These are phyloP conservation scores for Caenorhabditis becei DNA, from an alignment of 2,888 invertebrate genomes.

Conservation along the genomic window DNA sequence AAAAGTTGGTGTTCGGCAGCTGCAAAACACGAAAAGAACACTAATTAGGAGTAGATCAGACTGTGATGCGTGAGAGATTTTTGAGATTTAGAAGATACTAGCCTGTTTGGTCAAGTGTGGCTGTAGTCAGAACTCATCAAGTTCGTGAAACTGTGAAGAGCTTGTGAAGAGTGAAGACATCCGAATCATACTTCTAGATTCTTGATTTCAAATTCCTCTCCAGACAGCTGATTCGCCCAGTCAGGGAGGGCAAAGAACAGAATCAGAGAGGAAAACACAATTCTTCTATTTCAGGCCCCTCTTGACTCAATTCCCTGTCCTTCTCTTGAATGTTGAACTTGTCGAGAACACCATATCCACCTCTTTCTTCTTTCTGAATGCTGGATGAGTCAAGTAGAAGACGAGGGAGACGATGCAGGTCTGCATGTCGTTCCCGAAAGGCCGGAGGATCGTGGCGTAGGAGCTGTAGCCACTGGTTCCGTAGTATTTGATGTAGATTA, in stretches of 20 bases:
- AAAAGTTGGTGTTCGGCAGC: not conserved
- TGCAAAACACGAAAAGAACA: not conserved
- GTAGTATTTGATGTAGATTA: conserved; percentile 40
- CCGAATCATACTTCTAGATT: too few species aligned
- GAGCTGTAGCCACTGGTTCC: conserved; percentile 32
- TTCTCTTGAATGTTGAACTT: conserved; percentile 19
- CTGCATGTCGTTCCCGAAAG: conserved; percentile 45
- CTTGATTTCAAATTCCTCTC: too few species aligned
- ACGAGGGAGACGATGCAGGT: conserved; percentile 38
- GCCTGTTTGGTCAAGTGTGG: too few species aligned
- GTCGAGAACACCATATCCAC: conserved; percentile 24
- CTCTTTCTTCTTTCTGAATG: conserved; percentile 14
- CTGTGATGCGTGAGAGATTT: too few species aligned
- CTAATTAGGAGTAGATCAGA: not conserved
- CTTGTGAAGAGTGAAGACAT: too few species aligned
- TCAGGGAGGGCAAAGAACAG: too few species aligned
- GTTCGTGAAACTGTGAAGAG: too few species aligned
- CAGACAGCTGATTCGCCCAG: too few species aligned
- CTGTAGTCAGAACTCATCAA: too few species aligned
- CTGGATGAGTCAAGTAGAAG: conserved; percentile 44
- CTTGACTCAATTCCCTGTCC: not conserved
- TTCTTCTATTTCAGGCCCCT: not conserved
- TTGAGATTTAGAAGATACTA: too few species aligned
- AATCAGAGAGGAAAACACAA: too few species aligned
- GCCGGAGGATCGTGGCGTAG: conserved; percentile 14